Evolutionary conservation across 2,797 vertebrate species (phyloP), one percentile per base, ranked within the genome.

Genomic region (Danio jaintianensis): DNA sequence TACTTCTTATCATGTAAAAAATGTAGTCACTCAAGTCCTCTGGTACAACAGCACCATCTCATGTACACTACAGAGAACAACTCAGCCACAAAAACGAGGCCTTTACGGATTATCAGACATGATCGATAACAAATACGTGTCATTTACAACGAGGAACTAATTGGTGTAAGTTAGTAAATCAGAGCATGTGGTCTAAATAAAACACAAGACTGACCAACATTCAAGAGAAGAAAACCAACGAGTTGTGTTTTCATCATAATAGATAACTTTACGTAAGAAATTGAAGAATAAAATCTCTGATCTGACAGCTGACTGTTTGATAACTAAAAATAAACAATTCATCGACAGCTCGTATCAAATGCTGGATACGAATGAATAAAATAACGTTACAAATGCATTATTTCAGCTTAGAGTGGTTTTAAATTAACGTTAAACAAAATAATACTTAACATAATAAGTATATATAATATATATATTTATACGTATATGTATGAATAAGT

Each of bases 31-130:
- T 62, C 58, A 50, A 15, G 16, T 18, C 6, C 6, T 58, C 15
- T 40, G 29, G 10, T 55, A 29, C 66, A 79, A 71, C 73, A 80
- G 78, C 78, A 71, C 72, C 82, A 66, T 72, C 72, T 75, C 29
- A 63, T 59, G 78, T 66, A 20, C 71, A 48, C 29, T 15, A 9
- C 29, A 71, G 38, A 56, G 40, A 3, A 50, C 15, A 48, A 5
- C 6, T 4, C 6, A 56, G 9, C 3, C 6, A 15, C 16, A 12
- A 69, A 2, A 50, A 20, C 7, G 5, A 70, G 66, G 55, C 56
- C 45, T 70, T 64, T 43, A 13, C 3, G 15, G 8, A 63, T 11
- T 18, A 6, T 50, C 1, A 40, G 5, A 42, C 47, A 64, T 59
- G 16, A 18, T 52, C n/a, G 22, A 50, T 20, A 59, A 22, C n/a